Base-by-base conservation (phyloP, 2,797 vertebrate species). In the Threskiornis aethiopicus region DNA sequence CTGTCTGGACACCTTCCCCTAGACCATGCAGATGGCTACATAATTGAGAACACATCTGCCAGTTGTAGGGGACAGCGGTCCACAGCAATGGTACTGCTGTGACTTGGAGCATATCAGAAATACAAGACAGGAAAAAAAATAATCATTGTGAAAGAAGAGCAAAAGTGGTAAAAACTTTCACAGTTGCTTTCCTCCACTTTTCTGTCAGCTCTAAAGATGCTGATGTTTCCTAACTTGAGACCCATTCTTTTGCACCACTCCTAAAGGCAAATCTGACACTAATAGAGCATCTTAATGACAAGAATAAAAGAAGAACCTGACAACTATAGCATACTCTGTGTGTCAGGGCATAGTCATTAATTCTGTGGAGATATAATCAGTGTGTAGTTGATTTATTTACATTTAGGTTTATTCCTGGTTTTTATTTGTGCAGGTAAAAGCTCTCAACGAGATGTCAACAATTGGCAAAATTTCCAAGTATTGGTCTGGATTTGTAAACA, bases 381-480 rank as follows among this genome's bases (percentile, higher is more conserved):
- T 47, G 37, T 59, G 33, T 70, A 55, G 8, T 66, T 62, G 46
- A 72, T 71, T 81, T 87, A 69, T 67, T 94, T 89, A 86, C 52
- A 11, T 71, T 55, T 71, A n/a, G 28, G 57, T 51, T 54, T 62
- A 42, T 52, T 57, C 31, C 95, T 86, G 1, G 12, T 94, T 93
- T 97, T 84, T 7, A 70, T 95, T 92, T 89, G 47, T 93, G 52
- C 94, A 99, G 99, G 98, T 99, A 89, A 97, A 99, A 97, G 98
- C 99, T 62, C 97, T 99, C 97, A 98, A 99, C 91, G 99, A 99
- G 97, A 98, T 98, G 84, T 98, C 98, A 82, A 99, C 99, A 4
- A 98, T 99, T 25, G 99, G 99, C 44, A 99, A 99, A 97, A 99
- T 99, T 98, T 99, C 99, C 49, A 99, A 99, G 89, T 99, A 99